These are phyloP conservation scores for Drosophila leontia DNA, from an alignment of 1,140 invertebrate species.

Conservation along the genomic window DNA sequence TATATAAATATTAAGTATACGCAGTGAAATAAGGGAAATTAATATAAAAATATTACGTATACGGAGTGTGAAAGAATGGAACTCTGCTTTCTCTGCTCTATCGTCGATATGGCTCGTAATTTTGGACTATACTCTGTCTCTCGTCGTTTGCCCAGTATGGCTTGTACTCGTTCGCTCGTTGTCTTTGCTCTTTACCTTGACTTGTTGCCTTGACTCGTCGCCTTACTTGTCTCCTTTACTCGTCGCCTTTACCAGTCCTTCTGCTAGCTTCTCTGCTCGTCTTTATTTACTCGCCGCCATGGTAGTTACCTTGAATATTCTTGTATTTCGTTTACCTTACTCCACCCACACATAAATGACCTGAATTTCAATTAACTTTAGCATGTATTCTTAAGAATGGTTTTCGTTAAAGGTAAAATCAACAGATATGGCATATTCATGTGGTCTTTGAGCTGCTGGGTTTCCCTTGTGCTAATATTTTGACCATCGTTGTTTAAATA, in stretches of 20 bases:
- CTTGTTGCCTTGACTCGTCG: not conserved
- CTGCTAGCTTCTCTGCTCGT: not conserved
- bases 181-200: not conserved
- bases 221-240: not conserved
- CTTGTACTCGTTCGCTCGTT: not conserved
- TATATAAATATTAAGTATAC: not conserved
- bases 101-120: no score
- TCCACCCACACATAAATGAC: not conserved
- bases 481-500: constrained; percentile 29
- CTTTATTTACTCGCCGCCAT: not conserved
- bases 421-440: constrained; percentile 13
- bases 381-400: not conserved
- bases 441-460: not conserved
- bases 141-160: no score
- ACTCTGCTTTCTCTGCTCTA: not conserved
- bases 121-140: no score
- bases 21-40: not conserved
- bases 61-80: not conserved
- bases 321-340: not conserved
- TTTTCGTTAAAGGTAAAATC: not conserved
- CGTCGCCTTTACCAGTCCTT: not conserved
- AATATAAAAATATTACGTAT: not conserved
- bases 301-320: no score
- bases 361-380: not conserved
- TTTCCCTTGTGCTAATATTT: constrained; percentile 14